Base-by-base conservation (phyloP, 1,140 invertebrate species). In the Drosophila watanabei region DNA sequence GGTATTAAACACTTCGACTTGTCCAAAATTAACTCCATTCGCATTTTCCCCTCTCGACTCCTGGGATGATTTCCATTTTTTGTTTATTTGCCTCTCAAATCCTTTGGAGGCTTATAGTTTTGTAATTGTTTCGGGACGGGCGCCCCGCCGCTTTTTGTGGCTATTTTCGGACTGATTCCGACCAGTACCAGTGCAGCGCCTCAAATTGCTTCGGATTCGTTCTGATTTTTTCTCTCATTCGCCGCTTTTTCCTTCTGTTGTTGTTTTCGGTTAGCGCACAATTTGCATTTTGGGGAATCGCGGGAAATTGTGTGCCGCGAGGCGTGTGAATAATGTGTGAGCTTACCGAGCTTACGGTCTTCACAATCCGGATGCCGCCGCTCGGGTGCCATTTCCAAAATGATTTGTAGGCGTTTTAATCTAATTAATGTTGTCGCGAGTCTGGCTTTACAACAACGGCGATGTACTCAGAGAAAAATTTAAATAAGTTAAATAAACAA, bases 41-140 rank as follows among this genome's bases (percentile, higher is more conserved):
- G 13, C 4, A 35, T 45, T 49, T 24, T 20, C 1, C 10, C 32
- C 56, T 48, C 52, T 32, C 28, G 16, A 8, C 39, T 51, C 28
- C 37, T 20, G 54, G 35, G 11, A 28, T 24, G 58, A 65, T 79
- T 81, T 56, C 49, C 63, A 79, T 79, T 89, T 85, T 85, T 88
- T 63, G 59, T 89, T 90, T 82, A 82, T 86, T 82, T 65, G 41
- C 58, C 46, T 46, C 28, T 54, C 68, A 56, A 79, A 90, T 82
- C 82, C 86, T 90, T 89, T 82, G 66, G 86, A 85, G 85, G 85
- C 81, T 81, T 91, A 90, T 91, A 89, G 86, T 89, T 89, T 90
- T 89, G 82, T 89, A 89, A 89, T 89, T 89, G 86, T 89, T 89
- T 86, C 56, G 78, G 79, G 82, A 60, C 75, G 52, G 24, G 4